A percentile compares a stretch with the other conserved stretches of the same genome.
Evolutionary conservation across 2,113 vertebrate genomes (phyloP).

Genomic region (Serinus canaria): DNA sequence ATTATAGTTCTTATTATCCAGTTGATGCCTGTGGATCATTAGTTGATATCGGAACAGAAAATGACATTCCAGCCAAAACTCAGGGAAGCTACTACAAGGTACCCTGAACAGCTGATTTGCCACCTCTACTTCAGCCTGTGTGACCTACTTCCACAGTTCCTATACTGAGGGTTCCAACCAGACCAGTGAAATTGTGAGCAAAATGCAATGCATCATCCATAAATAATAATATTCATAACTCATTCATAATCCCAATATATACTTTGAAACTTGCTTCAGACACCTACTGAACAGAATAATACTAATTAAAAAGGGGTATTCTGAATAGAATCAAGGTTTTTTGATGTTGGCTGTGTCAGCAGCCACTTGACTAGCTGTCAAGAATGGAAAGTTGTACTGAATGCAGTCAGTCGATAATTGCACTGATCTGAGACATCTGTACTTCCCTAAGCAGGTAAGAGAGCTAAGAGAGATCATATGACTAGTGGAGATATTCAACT

Average conservation of each 20-base stretch:
- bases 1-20: not conserved
- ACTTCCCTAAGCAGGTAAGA: not conserved
- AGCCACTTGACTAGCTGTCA: not conserved
- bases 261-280: not conserved
- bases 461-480: not conserved
- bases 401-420: accelerated
- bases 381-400: not conserved
- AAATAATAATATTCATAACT: not conserved
- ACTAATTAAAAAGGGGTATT: not conserved
- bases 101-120: not conserved
- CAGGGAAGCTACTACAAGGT: not conserved
- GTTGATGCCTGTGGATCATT: not conserved
- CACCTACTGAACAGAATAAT: not conserved
- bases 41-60: not conserved
- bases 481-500: not conserved
- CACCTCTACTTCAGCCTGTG: not conserved
- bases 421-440: not conserved
- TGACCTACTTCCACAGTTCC: not conserved
- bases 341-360: not conserved
- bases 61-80: accelerated
- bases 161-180: not conserved
- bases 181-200: not conserved
- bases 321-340: not conserved
- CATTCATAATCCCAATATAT: not conserved
- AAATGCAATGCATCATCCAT: not conserved